These are phyloP conservation scores for Pocillopora damicornis DNA, from an alignment of 64 coral and sea anemone genomes.

Conservation along the genomic window DNA sequence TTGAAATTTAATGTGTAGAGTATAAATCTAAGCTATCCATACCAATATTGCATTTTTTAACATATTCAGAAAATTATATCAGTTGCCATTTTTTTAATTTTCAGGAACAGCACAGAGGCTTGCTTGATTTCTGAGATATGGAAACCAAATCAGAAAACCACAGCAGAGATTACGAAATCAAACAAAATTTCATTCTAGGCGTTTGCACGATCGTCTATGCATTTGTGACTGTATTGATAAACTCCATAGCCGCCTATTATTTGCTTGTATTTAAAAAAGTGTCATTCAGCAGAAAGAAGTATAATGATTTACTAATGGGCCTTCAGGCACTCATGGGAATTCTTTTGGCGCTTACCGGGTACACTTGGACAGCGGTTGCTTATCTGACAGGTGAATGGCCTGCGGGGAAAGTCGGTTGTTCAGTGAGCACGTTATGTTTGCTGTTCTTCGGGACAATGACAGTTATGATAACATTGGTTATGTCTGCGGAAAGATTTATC, in stretches of 20 bases:
- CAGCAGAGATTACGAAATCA: not conserved
- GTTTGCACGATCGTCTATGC: not conserved
- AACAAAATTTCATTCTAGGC: constrained; percentile 12
- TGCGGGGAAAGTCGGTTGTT: constrained; percentile 11
- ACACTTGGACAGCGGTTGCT: constrained; percentile 35
- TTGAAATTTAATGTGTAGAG: too few species aligned
- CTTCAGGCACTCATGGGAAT: constrained; percentile 21
- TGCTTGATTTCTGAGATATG: not conserved
- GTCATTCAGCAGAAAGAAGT: not conserved
- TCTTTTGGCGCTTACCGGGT: constrained; percentile 16
- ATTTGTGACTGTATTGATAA: not conserved
- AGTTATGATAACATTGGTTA: constrained; percentile 16
- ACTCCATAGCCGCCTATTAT: constrained; percentile 16
- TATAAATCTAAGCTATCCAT: too few species aligned
- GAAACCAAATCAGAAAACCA: not conserved
- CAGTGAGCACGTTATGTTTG: not conserved
- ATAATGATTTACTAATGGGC: constrained; percentile 46
- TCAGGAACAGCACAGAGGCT: not conserved
- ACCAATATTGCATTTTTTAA: too few species aligned
- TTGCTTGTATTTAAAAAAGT: constrained; percentile 28
- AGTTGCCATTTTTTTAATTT: not conserved
- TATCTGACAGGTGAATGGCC: constrained; percentile 38
- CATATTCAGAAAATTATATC: too few species aligned
- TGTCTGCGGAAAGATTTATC: constrained; percentile 36
- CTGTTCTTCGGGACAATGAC: constrained; percentile 40